Evolutionary conservation across 1,140 invertebrate species (phyloP).

Genomic region (Anadara kagoshimensis): DNA sequence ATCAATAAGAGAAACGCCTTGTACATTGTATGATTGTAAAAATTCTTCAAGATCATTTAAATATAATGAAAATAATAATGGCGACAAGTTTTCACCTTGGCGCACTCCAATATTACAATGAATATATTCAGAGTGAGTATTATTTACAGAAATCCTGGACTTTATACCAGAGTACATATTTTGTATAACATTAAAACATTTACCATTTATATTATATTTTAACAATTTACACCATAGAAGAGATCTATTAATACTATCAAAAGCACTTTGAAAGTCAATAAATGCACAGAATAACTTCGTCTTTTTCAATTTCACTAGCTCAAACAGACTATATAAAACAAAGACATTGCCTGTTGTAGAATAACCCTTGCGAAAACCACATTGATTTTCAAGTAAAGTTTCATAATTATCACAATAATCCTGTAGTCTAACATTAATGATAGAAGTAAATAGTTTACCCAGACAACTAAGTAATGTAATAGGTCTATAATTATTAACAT

Average conservation of each 20-base stretch:
- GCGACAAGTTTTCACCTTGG: slow-evolving; percentile 30
- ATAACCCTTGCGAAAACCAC: slow-evolving; percentile 12
- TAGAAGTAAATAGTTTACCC: slow-evolving; percentile 18
- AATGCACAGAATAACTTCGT: slow-evolving; percentile 12
- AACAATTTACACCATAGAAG: slow-evolving; percentile 4
- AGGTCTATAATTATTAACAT: slow-evolving; percentile 1
- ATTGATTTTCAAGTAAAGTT: slow-evolving; percentile 18
- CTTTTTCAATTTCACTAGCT: background rate
- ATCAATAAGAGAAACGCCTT: no score
- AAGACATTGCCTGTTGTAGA: slow-evolving; percentile 11
- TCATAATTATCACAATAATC: background rate
- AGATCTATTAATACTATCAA: slow-evolving; percentile 12
- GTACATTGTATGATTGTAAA: background rate
- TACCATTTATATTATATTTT: slow-evolving; percentile 25
- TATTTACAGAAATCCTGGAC: slow-evolving; percentile 6
- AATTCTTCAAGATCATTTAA: slow-evolving; percentile 26
- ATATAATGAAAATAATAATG: slow-evolving; percentile 26
- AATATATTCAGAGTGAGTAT: slow-evolving; percentile 7
- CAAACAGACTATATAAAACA: slow-evolving; percentile 12
- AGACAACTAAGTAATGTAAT: slow-evolving; percentile 4
- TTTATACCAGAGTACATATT: slow-evolving; percentile 33
- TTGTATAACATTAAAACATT: slow-evolving; percentile 24
- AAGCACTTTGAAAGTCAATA: slow-evolving; percentile 37
- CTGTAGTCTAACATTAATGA: slow-evolving; percentile 9
- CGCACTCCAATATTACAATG: slow-evolving; percentile 16